Evolutionary conservation across 1,140 invertebrate species (phyloP).

Genomic region (Dendrolimus kikuchii): DNA sequence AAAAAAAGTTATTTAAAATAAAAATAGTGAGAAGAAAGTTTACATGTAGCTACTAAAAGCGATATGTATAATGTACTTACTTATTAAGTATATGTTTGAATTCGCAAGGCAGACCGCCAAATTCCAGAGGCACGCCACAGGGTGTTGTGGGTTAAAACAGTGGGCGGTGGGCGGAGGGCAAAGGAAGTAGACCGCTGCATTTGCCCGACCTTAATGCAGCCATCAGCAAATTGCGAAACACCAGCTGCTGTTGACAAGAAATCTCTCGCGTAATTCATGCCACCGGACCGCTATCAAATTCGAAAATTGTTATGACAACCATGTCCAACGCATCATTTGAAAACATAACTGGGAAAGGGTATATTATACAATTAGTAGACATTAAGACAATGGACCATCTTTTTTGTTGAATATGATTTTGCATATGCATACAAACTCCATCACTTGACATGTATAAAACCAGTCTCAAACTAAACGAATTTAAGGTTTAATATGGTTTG

Average conservation of each 20-base stretch:
- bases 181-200: slow-evolving; percentile 44
- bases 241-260: slow-evolving; percentile 58
- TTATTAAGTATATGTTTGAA: too few relatives aligned
- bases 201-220: slow-evolving; percentile 57
- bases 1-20: too few relatives aligned
- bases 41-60: neutral
- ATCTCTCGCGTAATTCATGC: slow-evolving; percentile 48
- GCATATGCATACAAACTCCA: too few relatives aligned
- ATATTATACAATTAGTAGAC: too few relatives aligned
- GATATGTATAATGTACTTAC: too few relatives aligned
- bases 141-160: slow-evolving; percentile 13
- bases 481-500: too few relatives aligned
- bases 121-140: slow-evolving; percentile 55
- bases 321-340: slow-evolving; percentile 21
- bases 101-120: slow-evolving; percentile 51
- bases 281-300: slow-evolving; percentile 33
- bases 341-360: neutral
- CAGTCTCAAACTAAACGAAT: too few relatives aligned
- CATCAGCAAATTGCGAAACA: slow-evolving; percentile 69
- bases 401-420: too few relatives aligned
- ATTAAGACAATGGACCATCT: too few relatives aligned
- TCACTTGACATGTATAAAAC: too few relatives aligned
- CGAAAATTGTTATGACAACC: slow-evolving; percentile 34
- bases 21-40: neutral
- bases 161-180: slow-evolving; percentile 10